Evolutionary conservation across 2,888 invertebrate species (phyloP).

Genomic region (Meteorus colon): DNA sequence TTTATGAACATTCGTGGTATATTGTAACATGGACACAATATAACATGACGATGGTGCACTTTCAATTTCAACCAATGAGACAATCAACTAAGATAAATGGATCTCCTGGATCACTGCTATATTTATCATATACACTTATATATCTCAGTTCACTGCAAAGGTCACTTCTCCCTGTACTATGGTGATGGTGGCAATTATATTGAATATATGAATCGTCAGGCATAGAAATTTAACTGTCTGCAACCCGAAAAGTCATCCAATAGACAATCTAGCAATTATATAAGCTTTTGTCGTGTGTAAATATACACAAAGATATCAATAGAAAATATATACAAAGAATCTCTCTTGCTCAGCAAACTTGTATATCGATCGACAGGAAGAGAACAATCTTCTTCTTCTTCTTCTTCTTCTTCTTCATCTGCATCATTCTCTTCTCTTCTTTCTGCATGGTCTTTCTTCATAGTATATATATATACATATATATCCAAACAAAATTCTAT

Average conservation of each 20-base stretch:
- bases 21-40: neutral
- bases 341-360: constrained; percentile 17
- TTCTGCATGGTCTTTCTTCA: neutral
- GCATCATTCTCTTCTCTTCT: neutral
- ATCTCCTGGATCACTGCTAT: constrained; percentile 10
- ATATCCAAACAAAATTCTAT: neutral
- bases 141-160: neutral
- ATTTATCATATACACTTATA: neutral
- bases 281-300: neutral
- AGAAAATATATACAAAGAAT: neutral
- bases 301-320: constrained; percentile 18
- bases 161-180: neutral
- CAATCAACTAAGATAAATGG: constrained; percentile 13
- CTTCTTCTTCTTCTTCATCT: neutral
- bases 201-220: constrained; percentile 1
- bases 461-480: neutral
- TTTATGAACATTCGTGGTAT: neutral
- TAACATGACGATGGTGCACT: neutral
- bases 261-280: constrained; percentile 37
- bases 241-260: neutral
- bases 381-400: constrained; percentile 36
- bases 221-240: neutral
- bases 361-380: constrained; percentile 43
- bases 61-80: constrained; percentile 14
- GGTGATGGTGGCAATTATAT: constrained; percentile 1